Conservation (phyloP, 2,797 vertebrate species). For the Sebastes miniatus region DNA sequence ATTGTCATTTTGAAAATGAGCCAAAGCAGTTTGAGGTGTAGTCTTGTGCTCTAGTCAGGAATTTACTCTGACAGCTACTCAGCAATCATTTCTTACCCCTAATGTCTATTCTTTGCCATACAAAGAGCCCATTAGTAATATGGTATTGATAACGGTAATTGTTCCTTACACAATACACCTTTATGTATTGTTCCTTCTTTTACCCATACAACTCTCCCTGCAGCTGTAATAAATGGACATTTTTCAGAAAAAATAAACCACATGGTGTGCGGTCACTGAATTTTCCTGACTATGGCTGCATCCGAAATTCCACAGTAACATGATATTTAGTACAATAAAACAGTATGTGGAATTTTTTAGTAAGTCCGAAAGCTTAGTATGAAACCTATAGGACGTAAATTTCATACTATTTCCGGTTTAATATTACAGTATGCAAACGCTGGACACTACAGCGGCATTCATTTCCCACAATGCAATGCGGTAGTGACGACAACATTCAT, state of each 20-base stretch:
- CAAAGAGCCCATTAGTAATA: conserved; percentile 18
- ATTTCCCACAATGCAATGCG: too few species aligned
- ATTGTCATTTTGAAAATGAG: conserved; percentile 69
- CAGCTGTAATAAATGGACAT: conserved; percentile 7
- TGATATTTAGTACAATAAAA: too few species aligned
- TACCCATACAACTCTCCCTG: conserved; percentile 22
- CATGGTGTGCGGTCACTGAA: neutral
- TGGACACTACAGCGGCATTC: too few species aligned
- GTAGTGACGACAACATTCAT: too few species aligned
- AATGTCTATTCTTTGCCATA: conserved; percentile 16
- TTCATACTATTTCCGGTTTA: too few species aligned
- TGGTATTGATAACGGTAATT: neutral
- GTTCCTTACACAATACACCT: conserved; percentile 2
- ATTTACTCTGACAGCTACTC: conserved; percentile 33
- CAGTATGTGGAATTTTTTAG: too few species aligned
- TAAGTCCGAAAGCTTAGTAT: too few species aligned
- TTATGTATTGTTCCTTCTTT: conserved; percentile 42
- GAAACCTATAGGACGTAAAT: too few species aligned
- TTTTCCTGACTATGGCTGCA: neutral
- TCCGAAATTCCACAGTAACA: too few species aligned
- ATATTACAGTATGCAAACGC: too few species aligned
- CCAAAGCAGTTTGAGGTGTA: conserved; percentile 54
- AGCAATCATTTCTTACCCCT: conserved; percentile 29
- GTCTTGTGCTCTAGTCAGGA: conserved; percentile 38
- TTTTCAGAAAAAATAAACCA: neutral